These are phyloP conservation scores for Pluvialis apricaria DNA, from an alignment of 2,113 vertebrate genomes.

Conservation along the genomic window DNA sequence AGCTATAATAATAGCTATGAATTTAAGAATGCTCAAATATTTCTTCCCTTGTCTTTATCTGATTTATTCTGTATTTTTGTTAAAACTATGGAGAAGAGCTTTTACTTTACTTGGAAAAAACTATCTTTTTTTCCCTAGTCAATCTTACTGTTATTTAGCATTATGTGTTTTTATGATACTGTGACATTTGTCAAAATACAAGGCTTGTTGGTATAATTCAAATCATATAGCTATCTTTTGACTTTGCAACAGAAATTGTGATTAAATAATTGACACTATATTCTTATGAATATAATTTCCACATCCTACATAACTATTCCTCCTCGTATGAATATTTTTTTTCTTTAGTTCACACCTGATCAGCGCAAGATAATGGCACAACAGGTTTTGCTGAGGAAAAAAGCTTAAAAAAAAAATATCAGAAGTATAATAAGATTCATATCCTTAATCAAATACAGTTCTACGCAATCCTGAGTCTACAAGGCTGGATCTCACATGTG, in stretches of 20 bases:
- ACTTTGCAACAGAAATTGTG: not conserved
- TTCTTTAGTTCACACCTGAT: not conserved
- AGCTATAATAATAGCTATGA: not conserved
- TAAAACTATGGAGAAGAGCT: not conserved
- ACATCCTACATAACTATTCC: not conserved
- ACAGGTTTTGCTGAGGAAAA: not conserved
- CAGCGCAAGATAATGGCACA: not conserved
- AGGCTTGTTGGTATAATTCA: not conserved
- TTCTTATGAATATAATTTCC: not conserved
- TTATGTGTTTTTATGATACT: not conserved
- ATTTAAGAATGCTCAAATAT: not conserved
- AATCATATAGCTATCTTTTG: not conserved
- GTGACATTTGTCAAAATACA: conserved; percentile 16
- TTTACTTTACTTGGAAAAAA: not conserved
- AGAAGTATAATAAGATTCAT: not conserved
- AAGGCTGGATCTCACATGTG: not conserved
- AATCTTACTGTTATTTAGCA: not conserved
- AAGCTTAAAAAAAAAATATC: not conserved
- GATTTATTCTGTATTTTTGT: not conserved
- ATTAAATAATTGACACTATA: not conserved
- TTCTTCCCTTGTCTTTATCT: not conserved
- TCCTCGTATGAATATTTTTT: not conserved
- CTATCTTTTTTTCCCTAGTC: not conserved
- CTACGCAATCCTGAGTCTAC: not conserved
- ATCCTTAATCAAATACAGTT: not conserved